phyloP scores from a whole-genome alignment of 2,888 invertebrate genomes.

The Cyrtodaria siliqua region DNA sequence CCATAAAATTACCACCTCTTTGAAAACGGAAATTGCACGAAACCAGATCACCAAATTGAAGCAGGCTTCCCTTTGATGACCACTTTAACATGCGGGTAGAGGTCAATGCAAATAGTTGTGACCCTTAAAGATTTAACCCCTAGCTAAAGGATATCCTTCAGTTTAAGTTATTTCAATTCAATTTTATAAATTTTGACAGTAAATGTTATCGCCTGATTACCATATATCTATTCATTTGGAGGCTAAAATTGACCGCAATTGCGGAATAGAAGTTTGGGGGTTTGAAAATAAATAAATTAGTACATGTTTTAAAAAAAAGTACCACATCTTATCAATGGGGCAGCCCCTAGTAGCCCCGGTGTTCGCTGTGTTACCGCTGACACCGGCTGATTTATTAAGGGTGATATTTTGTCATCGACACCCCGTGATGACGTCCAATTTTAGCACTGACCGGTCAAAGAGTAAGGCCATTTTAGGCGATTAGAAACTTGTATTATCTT shows the following conservation, averaged over 20 bases:
- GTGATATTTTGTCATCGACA: slow-evolving; percentile 22
- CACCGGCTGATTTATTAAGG: slow-evolving; percentile 36
- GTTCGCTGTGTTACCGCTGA: slow-evolving; percentile 14
- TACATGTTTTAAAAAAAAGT: too few relatives aligned
- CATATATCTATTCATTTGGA: too few relatives aligned
- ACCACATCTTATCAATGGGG: too few relatives aligned
- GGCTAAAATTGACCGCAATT: too few relatives aligned
- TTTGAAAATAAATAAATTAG: too few relatives aligned
- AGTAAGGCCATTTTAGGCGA: slow-evolving; percentile 16
- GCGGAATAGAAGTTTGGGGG: too few relatives aligned
- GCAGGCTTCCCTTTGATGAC: slow-evolving; percentile 37
- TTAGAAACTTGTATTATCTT: slow-evolving; percentile 32
- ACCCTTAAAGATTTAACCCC: too few relatives aligned
- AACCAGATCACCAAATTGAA: slow-evolving; percentile 31
- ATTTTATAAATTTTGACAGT: too few relatives aligned
- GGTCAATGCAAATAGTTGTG: slow-evolving; percentile 29
- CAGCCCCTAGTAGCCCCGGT: too few relatives aligned
- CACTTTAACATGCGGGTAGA: slow-evolving; percentile 29
- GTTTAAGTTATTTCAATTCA: too few relatives aligned
- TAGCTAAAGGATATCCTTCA: too few relatives aligned
- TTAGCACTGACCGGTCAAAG: slow-evolving; percentile 33
- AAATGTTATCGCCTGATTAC: too few relatives aligned
- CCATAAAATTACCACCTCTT: slow-evolving; percentile 26
- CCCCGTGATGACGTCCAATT: slow-evolving; percentile 12
- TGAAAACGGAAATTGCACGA: slow-evolving; percentile 51